Percentiles rank a stretch among this genome's conserved stretches.
Conservation (phyloP, 2,113 vertebrate species). For the Crotalus tigris region DNA sequence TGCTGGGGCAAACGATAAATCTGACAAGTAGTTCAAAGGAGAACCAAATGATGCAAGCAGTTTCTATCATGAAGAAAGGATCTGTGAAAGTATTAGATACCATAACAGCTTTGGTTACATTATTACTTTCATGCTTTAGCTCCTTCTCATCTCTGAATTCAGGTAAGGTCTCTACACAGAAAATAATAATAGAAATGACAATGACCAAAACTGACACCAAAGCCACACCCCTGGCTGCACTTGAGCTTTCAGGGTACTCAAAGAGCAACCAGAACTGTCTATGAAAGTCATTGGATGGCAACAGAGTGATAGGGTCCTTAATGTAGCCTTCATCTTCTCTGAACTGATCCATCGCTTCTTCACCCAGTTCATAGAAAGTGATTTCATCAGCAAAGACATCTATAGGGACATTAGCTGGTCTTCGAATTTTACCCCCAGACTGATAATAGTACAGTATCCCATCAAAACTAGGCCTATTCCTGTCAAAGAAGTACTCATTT, state of each 20-base stretch:
- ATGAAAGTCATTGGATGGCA: constrained; percentile 84
- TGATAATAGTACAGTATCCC: constrained; percentile 97
- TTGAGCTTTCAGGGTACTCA: constrained; percentile 94
- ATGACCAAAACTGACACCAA: constrained; percentile 91
- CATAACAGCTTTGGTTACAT: constrained; percentile 49
- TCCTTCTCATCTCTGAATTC: constrained; percentile 89
- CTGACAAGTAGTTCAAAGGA: constrained; percentile 87
- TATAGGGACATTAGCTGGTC: constrained; percentile 90
- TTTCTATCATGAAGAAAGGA: constrained; percentile 94
- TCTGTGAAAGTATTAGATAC: constrained; percentile 81
- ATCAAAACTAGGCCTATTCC: constrained; percentile 95
- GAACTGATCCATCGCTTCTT: constrained; percentile 92
- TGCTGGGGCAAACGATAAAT: constrained; percentile 91
- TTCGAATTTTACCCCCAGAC: constrained; percentile 89
- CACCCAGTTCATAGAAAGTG: constrained; percentile 88
- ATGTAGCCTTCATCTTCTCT: constrained; percentile 95
- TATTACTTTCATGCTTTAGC: constrained; percentile 57
- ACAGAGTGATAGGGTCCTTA: constrained; percentile 84
- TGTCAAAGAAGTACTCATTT: constrained; percentile 96
- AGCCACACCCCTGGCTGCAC: constrained; percentile 86
- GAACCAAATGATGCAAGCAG: constrained; percentile 93
- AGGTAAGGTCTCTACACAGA: constrained; percentile 93
- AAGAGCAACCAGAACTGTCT: constrained; percentile 96
- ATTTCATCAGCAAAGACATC: constrained; percentile 95
- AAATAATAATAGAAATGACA: constrained; percentile 93